Evolutionary conservation across 2,797 vertebrate species (phyloP).

Genomic region (Hoplostethus mediterraneus): DNA sequence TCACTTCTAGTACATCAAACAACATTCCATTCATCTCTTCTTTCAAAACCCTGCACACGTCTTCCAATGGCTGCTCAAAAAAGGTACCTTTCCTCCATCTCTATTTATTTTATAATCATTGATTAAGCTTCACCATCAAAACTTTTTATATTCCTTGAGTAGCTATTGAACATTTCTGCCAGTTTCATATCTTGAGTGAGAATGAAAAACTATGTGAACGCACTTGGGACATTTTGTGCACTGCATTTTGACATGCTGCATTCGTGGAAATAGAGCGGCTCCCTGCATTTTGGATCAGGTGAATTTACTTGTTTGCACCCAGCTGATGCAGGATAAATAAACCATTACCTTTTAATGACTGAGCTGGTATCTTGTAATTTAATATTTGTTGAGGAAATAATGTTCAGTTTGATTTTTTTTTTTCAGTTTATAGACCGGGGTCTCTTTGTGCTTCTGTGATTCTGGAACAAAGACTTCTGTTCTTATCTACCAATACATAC

Average conservation of each 20-base stretch:
- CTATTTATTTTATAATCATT: neutral
- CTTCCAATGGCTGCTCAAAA: constrained; percentile 11
- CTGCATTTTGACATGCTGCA: constrained; percentile 32
- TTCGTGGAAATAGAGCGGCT: constrained; percentile 30
- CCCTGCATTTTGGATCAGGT: constrained; percentile 28
- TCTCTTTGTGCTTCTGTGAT: constrained; percentile 37
- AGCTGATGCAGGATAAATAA: constrained; percentile 26
- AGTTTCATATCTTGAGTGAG: constrained; percentile 8
- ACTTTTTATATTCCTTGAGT: constrained; percentile 11
- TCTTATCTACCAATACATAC: constrained; percentile 55
- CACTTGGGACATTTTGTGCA: constrained; percentile 21
- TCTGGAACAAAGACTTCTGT: constrained; percentile 32
- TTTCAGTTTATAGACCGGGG: constrained; percentile 19
- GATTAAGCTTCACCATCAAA: neutral
- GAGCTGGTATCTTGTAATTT: constrained; percentile 57
- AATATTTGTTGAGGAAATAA: constrained; percentile 35
- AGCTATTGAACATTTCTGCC: constrained; percentile 26
- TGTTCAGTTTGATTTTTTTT: neutral
- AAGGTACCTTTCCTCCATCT: neutral
- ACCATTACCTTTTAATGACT: constrained; percentile 39
- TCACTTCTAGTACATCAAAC: constrained; percentile 16
- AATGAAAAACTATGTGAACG: constrained; percentile 27
- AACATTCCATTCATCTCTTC: constrained; percentile 22
- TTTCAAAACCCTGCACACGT: constrained; percentile 7
- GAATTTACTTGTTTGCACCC: constrained; percentile 40